Base-by-base conservation (phyloP, 2,113 vertebrate genomes). In the Ginglymostoma cirratum region DNA sequence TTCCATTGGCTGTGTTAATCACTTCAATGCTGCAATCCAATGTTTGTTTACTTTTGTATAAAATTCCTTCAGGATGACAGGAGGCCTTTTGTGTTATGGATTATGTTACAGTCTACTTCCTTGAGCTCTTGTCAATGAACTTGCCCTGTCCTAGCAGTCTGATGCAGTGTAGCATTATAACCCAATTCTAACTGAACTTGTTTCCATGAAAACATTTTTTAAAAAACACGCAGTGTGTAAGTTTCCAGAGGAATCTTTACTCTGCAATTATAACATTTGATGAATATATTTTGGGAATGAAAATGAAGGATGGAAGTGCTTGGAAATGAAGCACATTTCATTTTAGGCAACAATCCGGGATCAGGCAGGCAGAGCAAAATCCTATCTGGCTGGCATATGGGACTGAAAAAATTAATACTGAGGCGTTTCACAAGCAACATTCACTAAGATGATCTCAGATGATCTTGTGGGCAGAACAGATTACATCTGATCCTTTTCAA, bases 1-100 rank as follows among this genome's bases (percentile, higher is more conserved):
- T 95, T 72, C 94, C 61, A 38, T 65, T 38, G 34, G 42, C 21
- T n/a, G 27, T 42, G 65, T 93, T 93, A 93, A 93, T 93, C 89
- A 38, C 34, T 93, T 93, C 89, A 38, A 65, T 93, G 61, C 89
- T 93, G 89, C 89, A 93, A 65, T n/a, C 89, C 89, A 67, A 38
- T 93, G 89, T 93, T 67, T 93, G 61, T 93, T 93, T 93, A 93
- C 89, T 66, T 66, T 66, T 93, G 89, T 65, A 24, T 65, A 67
- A 93, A n/a, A 93, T 93, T 93, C 61, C 61, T 66, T 66, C 34
- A 93, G 89, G 34, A 38, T 67, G 89, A 93, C 89, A 93, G 61
- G 89, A 19, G 1, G 61, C 55, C 34, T 66, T 83, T 93, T 93
- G 89, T 66, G 27, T 61, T 65, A 19, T 19, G 8, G 52, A 10